Base-by-base conservation (phyloP, 30 jellyfish, hydroid and myxozoan species). In the Nemopilema nomurai region DNA sequence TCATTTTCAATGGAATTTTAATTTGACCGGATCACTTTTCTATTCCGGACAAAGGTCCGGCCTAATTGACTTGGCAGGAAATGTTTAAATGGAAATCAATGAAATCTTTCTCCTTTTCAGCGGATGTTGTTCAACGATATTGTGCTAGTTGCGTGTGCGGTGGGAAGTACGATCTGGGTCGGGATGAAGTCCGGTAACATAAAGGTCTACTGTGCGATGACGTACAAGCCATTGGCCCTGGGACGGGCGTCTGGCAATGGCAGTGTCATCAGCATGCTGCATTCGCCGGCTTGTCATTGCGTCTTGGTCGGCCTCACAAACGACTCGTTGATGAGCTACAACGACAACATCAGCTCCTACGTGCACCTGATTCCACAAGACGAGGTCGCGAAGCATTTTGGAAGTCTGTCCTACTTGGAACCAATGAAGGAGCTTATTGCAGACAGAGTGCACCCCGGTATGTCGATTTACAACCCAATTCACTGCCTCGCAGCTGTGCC, bases 401-500 rank as follows among this genome's bases (percentile, higher is more conserved):
- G 85, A 4, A 68, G 68, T 33, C 52, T 70, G n/a, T 32, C 27
- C 22, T 50, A 85, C 51, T 79, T 21, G 63, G 74, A 94, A 1
- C 51, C 73, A 6, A 73, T 94, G 70, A 67, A 74, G 28, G 97
- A 94, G 71, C 88, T 94, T 17, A 68, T 84, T 51, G 96, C 94
- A 29, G 73, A 63, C 72, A 62, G 85, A 65, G 91, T 70, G 23
- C 82, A 33, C 50, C 84, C 94, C 0, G 96, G 94, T 8, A 79
- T 69, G 24, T 29, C 83, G 68, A 71, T 76, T 23, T 30, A 67
- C 51, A 81, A 67, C 70, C 92, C 91, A 27, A 86, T 94, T 20
- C 96, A 89, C 79, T 89, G 97, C 69, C 25, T 94, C 51, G 99
- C 99, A 4, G 97, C 95, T 20, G 97, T 94, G 0, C 78, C 92